These are phyloP conservation scores for Neosilurus hyrtlii DNA, from an alignment of 2,797 vertebrate species.

Conservation along the genomic window DNA sequence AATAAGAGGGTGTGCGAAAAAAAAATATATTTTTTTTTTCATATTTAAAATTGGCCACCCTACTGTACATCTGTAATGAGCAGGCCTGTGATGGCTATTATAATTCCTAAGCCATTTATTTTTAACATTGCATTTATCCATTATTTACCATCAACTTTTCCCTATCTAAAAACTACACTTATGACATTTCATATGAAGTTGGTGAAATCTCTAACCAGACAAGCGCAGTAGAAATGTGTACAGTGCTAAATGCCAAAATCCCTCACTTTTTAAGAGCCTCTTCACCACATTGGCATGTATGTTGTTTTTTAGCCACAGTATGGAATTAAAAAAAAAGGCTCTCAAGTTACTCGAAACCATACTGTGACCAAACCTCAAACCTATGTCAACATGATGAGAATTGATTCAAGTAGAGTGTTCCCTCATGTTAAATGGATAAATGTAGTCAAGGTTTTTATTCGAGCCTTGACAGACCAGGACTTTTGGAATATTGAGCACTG, in stretches of 20 bases:
- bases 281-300: conserved; percentile 51
- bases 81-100: too few species aligned
- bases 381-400: conserved; percentile 65
- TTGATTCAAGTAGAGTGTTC: conserved; percentile 47
- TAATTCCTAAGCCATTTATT: neutral
- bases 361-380: conserved; percentile 69
- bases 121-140: neutral
- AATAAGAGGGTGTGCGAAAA: too few species aligned
- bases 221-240: neutral
- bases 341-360: conserved; percentile 53
- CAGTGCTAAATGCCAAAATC: conserved; percentile 25
- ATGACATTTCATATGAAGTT: too few species aligned
- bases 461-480: too few species aligned
- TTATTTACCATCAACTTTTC: neutral
- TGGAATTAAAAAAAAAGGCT: conserved; percentile 49
- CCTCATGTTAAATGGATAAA: conserved; percentile 26
- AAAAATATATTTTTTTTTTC: too few species aligned
- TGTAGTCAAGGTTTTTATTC: neutral
- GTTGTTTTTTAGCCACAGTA: conserved; percentile 51
- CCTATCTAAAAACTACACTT: neutral
- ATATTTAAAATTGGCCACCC: too few species aligned
- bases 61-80: too few species aligned
- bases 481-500: too few species aligned
- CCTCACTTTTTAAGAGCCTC: conserved; percentile 44
- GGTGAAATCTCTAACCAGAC: neutral